These are phyloP conservation scores for Reticulitermes lucifugus DNA, from an alignment of 2,888 invertebrate genomes.

Conservation along the genomic window DNA sequence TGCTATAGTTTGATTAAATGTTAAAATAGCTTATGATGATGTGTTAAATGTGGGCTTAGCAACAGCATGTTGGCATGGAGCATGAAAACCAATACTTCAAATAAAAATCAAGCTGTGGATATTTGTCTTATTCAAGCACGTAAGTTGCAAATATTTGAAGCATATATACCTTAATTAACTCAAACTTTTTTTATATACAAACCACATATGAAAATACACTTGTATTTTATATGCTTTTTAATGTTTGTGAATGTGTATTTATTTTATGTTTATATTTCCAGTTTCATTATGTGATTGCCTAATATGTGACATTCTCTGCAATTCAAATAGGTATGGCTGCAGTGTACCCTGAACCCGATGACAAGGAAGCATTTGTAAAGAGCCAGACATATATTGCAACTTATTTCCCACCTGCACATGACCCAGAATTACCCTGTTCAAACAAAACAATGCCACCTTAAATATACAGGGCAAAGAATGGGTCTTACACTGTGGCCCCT, in stretches of 20 bases:
- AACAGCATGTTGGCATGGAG: neutral
- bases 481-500: no score
- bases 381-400: conserved; percentile 82
- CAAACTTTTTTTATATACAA: no score
- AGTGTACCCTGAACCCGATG: conserved; percentile 75
- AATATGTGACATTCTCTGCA: neutral
- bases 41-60: neutral
- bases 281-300: no score
- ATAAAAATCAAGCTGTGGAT: neutral
- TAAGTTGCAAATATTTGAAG: no score
- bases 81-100: neutral
- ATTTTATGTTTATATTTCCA: no score
- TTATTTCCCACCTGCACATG: conserved; percentile 75
- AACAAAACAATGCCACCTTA: neutral
- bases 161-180: no score
- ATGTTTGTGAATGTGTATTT: no score
- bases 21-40: neutral
- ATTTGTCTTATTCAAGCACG: no score
- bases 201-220: no score
- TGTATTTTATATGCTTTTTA: no score
- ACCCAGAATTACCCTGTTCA: conserved; percentile 60
- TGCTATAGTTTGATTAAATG: neutral
- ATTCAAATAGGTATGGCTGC: neutral
- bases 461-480: no score
- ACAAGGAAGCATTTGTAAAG: conserved; percentile 79